phyloP scores from a whole-genome alignment of 2,797 vertebrate species.

The Microctenopoma stevenorrisi region DNA sequence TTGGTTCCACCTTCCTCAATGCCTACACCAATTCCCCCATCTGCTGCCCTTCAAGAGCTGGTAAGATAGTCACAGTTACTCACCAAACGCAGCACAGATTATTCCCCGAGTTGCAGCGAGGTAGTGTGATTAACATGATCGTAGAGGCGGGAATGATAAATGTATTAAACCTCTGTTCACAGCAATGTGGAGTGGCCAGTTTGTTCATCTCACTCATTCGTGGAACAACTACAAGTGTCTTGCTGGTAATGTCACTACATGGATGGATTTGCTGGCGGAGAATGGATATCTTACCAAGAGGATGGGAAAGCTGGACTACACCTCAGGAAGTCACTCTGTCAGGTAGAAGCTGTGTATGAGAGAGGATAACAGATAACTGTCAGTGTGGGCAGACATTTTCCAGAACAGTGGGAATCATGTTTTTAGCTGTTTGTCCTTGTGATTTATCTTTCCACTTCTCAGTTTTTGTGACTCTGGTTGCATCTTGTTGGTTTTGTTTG shows the following conservation, averaged over 20 bases:
- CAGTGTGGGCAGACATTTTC: neutral
- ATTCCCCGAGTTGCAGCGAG: neutral
- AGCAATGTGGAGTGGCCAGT: conserved; percentile 98
- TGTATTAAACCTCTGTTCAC: conserved; percentile 11
- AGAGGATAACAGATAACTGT: neutral
- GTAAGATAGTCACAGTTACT: conserved; percentile 67
- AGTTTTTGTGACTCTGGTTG: neutral
- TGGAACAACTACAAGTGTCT: conserved; percentile 99
- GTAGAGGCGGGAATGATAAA: neutral
- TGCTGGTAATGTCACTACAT: conserved; percentile 88
- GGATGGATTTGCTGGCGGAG: conserved; percentile 92
- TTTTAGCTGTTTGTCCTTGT: neutral
- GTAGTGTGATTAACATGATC: neutral
- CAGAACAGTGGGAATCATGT: conserved; percentile 22
- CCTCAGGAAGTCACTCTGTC: conserved; percentile 92
- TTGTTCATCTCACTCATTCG: conserved; percentile 93
- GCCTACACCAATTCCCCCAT: conserved; percentile 97
- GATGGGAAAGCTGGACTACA: conserved; percentile 94
- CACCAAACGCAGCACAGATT: neutral
- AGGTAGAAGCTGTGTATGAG: conserved; percentile 83
- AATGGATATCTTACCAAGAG: conserved; percentile 88
- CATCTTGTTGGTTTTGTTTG: neutral
- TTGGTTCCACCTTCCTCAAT: conserved; percentile 89
- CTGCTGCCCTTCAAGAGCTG: conserved; percentile 97
- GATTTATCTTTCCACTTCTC: conserved; percentile 25